Conservation (phyloP, 2,113 vertebrate genomes). For the Sapajus apella region DNA sequence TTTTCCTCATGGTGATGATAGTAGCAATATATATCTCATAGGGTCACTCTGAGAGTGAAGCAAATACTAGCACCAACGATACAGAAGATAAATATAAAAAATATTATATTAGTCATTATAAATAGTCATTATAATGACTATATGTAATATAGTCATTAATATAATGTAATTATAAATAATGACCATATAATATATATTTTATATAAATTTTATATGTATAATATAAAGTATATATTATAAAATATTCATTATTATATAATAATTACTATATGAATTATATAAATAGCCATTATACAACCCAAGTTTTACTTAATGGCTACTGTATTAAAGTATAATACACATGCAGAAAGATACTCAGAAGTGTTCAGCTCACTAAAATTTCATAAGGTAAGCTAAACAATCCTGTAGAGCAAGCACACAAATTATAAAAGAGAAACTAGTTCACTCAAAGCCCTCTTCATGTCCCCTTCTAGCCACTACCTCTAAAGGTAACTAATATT, state of each 20-base stretch:
- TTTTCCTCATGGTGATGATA: not conserved
- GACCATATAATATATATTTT: too few relatives aligned
- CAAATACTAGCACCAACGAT: not conserved
- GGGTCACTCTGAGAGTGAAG: not conserved
- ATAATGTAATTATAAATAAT: too few relatives aligned
- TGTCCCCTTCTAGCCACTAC: not conserved
- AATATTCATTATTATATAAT: too few relatives aligned
- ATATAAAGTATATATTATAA: too few relatives aligned
- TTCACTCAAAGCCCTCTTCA: not conserved
- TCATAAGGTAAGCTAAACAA: not conserved
- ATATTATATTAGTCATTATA: too few relatives aligned
- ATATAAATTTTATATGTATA: too few relatives aligned
- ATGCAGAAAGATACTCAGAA: not conserved
- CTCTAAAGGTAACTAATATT: not conserved
- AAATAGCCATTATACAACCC: not conserved
- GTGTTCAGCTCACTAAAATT: conserved; percentile 3
- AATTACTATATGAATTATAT: not conserved
- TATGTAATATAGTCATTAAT: too few relatives aligned
- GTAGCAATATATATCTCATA: not conserved
- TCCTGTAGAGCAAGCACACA: not conserved
- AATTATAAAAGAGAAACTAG: conserved; percentile 26
- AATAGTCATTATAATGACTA: too few relatives aligned
- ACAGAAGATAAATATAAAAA: not conserved
- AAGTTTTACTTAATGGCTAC: not conserved
- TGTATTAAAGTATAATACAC: not conserved